phyloP scores from a whole-genome alignment of 2,888 invertebrate species.

The Eupithecia insigniata region DNA sequence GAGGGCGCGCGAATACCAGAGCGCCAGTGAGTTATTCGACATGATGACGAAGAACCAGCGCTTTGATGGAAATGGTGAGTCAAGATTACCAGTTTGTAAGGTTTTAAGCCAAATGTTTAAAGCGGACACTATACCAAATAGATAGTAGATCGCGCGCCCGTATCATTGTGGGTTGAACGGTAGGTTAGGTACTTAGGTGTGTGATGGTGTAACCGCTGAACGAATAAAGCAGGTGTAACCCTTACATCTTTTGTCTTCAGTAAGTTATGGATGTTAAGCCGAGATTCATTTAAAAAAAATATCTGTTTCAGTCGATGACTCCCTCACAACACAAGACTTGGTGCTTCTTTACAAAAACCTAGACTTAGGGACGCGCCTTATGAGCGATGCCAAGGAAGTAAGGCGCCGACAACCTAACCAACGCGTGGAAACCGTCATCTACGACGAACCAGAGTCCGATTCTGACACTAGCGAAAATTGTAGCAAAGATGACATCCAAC shows the following conservation, averaged over 20 bases:
- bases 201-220: neutral
- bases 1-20: constrained; percentile 57
- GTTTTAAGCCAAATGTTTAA: neutral
- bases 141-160: neutral
- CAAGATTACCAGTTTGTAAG: neutral
- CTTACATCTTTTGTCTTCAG: neutral
- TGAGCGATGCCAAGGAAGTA: constrained; percentile 54
- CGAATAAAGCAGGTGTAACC: no score
- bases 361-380: constrained; percentile 64
- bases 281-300: neutral
- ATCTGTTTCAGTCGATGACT: constrained; percentile 53
- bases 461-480: constrained; percentile 66
- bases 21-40: constrained; percentile 68
- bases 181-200: no score
- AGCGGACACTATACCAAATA: no score
- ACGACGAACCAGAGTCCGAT: constrained; percentile 67
- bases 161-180: neutral
- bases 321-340: constrained; percentile 66
- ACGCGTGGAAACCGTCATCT: constrained; percentile 69
- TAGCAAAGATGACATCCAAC: constrained; percentile 63
- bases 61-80: constrained; percentile 56
- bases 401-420: constrained; percentile 62
- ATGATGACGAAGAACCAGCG: constrained; percentile 62
- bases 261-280: neutral
- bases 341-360: constrained; percentile 75